Base-by-base conservation (phyloP, 2,888 invertebrate species). In the Monochamus alternatus region DNA sequence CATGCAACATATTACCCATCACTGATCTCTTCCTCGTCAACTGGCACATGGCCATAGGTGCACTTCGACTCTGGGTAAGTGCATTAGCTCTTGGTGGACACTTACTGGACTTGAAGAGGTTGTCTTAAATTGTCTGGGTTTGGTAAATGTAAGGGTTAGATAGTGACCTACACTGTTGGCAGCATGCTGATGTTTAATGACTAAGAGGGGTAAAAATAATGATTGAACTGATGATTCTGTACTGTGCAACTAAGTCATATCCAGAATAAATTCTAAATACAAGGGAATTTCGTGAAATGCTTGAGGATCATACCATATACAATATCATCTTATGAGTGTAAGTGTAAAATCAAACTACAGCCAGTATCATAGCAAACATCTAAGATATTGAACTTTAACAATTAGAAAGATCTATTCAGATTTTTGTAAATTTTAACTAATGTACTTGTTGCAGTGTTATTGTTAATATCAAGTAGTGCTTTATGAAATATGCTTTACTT, bases 11-110 rank as follows among this genome's bases (percentile, higher is more conserved):
- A 72, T 77, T 74, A 77, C 73, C 69, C 59, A 59, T 64, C 1
- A 32, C 65, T 65, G 65, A 55, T 72, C 60, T 38, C 47, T 52
- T 64, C 55, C 30, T 66, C 60, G n/a, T 44, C 55, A 58, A 62
- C 85, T 88, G 88, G 88, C 87, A 77, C 75, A 72, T 77, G 78
- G 87, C 88, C 88, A 88, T 84, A 84, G 87, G 85, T 88, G 88
- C 88, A 88, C 82, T 88, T 87, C 87, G 87, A 83, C 83, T 79
- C 76, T 62, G 30, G 66, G 47, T 52, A n/a, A 69, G 63, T 64
- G 63, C 47, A 55, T 51, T 72, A 70, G 14, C 5, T 77, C 81
- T 77, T 59, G 66, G 66, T 43, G 60, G 59, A 43, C 44, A 64
- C 69, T 69, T 60, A 69, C 60, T 60, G 31, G 44, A 31, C 60